Conservation (phyloP, 2,888 invertebrate species). For the Globia sparganii region DNA sequence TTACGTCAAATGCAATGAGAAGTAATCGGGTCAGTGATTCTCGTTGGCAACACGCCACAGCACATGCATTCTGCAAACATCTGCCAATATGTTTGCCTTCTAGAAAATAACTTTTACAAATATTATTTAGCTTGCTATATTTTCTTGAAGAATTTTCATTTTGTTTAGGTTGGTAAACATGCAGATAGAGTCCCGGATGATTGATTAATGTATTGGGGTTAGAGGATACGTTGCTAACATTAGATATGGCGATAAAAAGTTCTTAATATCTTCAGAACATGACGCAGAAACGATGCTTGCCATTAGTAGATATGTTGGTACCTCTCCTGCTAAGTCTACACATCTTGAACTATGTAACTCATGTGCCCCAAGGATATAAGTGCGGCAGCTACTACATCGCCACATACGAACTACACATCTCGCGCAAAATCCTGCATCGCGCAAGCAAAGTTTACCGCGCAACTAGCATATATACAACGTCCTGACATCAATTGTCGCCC, state of each 20-base stretch:
- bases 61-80: slow-evolving; percentile 54
- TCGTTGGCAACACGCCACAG: slow-evolving; percentile 73
- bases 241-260: neutral
- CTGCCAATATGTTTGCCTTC: slow-evolving; percentile 51
- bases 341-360: neutral
- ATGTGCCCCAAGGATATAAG: neutral
- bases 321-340: neutral
- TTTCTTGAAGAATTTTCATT: slow-evolving; percentile 2
- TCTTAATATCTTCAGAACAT: neutral
- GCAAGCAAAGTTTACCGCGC: neutral
- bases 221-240: neutral
- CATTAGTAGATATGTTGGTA: neutral
- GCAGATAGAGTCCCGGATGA: neutral
- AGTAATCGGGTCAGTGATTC: slow-evolving; percentile 73
- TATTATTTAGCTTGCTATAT: slow-evolving; percentile 3
- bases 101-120: slow-evolving; percentile 31
- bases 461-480: neutral
- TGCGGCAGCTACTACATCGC: neutral
- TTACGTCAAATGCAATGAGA: slow-evolving; percentile 65
- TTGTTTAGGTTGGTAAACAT: neutral
- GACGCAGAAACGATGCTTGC: neutral
- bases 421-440: neutral
- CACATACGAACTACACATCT: neutral
- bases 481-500: neutral
- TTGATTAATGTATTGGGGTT: neutral